Percentiles rank a stretch among this genome's conserved stretches.
Conservation (phyloP, 2,113 vertebrate species). For the Plestiodon gilberti region DNA sequence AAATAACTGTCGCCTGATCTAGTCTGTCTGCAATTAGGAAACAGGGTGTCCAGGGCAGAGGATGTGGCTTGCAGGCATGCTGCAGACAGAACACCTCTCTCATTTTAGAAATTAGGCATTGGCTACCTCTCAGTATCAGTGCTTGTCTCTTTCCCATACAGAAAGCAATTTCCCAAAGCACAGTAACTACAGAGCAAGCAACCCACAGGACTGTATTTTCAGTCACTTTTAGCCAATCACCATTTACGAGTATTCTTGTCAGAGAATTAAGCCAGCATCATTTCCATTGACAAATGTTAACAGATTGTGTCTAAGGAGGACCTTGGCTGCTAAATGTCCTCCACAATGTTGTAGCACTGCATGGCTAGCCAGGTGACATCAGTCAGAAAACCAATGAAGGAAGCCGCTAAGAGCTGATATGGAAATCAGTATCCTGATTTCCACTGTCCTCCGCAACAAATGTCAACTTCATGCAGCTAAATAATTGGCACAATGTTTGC, state of each 20-base stretch:
- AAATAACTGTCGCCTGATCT: background rate
- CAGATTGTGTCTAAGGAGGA: background rate
- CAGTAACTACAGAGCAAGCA: slow-evolving; percentile 11
- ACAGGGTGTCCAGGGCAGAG: slow-evolving; percentile 42
- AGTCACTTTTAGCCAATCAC: background rate
- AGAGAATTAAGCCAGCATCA: background rate
- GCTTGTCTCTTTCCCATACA: slow-evolving; percentile 12
- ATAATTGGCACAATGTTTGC: background rate
- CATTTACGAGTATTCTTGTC: background rate
- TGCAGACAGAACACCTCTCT: slow-evolving; percentile 12
- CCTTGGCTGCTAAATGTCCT: accelerated
- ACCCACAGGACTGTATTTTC: background rate
- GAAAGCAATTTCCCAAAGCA: slow-evolving; percentile 29
- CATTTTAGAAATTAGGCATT: slow-evolving; percentile 12
- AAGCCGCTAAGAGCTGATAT: background rate
- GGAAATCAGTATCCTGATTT: accelerated
- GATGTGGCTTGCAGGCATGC: slow-evolving; percentile 27
- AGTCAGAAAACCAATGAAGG: accelerated
- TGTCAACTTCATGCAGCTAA: background rate
- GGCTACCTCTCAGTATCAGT: slow-evolving; percentile 56
- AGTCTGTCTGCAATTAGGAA: slow-evolving; percentile 49
- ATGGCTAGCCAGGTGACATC: background rate
- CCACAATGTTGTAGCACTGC: background rate
- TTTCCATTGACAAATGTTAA: background rate
- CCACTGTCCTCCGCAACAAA: background rate